Evolutionary conservation across 2,797 vertebrate species (phyloP).

Genomic region (Phalloptychus januarius): DNA sequence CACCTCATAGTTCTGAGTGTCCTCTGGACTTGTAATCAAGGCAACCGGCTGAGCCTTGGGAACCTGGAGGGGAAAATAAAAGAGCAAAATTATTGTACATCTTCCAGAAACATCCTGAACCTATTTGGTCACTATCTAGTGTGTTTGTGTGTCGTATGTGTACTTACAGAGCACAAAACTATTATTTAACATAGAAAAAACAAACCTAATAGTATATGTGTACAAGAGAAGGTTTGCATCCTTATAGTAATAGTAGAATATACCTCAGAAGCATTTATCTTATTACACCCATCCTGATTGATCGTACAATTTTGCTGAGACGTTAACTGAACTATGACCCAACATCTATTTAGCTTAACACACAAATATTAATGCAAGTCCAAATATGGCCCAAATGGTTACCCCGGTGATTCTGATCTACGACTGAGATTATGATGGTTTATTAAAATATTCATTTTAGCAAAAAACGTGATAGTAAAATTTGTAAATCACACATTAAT

Average conservation of each 20-base stretch:
- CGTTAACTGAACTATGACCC: not conserved
- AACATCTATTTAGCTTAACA: not conserved
- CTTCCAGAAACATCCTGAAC: not conserved
- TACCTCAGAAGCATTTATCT: not conserved
- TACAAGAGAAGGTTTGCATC: not conserved
- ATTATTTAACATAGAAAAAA: not conserved
- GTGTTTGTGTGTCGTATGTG: not conserved
- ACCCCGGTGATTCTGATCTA: not conserved
- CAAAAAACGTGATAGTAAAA: not conserved
- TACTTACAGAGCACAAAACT: not conserved
- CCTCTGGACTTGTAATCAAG: conserved; percentile 93
- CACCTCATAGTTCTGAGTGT: conserved; percentile 97
- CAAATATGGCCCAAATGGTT: not conserved
- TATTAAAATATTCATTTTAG: not conserved
- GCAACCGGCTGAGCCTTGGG: conserved; percentile 94
- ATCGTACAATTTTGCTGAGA: not conserved
- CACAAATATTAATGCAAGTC: not conserved
- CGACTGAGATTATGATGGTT: not conserved
- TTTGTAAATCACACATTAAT: not conserved
- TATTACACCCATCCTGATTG: not conserved
- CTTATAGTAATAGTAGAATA: not conserved
- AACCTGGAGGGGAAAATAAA: conserved; percentile 78
- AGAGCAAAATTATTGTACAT: conserved; percentile 11
- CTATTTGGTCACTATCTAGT: not conserved
- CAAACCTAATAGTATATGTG: not conserved